These are phyloP conservation scores for Catharus bicknelli DNA, from an alignment of 2,113 vertebrate genomes.

Conservation along the genomic window DNA sequence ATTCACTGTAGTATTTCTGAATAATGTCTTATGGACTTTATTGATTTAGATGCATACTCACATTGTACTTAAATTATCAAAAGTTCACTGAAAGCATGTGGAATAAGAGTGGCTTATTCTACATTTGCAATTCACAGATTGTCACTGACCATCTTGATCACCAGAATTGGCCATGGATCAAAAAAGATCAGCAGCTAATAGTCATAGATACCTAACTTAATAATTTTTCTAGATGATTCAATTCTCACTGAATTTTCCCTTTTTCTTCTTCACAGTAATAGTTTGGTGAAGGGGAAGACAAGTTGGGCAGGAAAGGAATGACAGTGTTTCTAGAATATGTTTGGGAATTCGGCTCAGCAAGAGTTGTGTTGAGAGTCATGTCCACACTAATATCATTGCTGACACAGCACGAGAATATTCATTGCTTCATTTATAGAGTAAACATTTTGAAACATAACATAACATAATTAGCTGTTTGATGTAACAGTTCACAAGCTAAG, in stretches of 20 bases:
- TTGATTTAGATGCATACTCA: not conserved
- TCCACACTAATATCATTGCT: not conserved
- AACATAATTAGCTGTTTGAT: conserved; percentile 57
- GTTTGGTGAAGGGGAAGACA: not conserved
- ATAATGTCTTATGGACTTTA: not conserved
- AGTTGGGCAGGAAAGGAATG: not conserved
- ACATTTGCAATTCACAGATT: not conserved
- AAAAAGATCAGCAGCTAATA: not conserved
- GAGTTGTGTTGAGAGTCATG: not conserved
- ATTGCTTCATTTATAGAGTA: conserved; percentile 20
- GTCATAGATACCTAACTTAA: not conserved
- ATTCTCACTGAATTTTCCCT: not conserved
- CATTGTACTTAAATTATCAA: not conserved
- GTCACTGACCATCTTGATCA: not conserved
- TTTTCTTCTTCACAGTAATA: not conserved
- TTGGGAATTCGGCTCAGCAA: not conserved
- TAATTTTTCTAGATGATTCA: not conserved
- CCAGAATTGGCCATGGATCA: not conserved
- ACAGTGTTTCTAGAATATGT: not conserved
- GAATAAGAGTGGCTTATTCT: not conserved
- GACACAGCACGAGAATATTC: conserved; percentile 30
- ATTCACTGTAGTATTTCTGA: not conserved
- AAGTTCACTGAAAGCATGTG: not conserved
- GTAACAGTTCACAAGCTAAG: conserved; percentile 50
- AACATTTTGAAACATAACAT: conserved; percentile 56